phyloP scores from a whole-genome alignment of 1,140 invertebrate species.

The Rhagoletis pomonella region DNA sequence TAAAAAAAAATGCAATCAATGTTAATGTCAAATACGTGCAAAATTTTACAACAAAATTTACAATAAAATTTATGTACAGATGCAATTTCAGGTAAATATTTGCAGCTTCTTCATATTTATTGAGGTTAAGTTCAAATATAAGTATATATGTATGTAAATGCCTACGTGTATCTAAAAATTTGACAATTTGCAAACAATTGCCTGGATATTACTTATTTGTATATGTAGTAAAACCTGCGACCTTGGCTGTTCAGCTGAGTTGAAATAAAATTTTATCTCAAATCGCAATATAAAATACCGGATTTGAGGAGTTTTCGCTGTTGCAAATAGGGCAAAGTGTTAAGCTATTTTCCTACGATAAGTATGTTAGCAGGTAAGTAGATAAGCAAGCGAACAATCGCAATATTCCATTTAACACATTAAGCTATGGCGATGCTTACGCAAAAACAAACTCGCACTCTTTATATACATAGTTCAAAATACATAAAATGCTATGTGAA shows the following conservation, averaged over 20 bases:
- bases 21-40: constrained; percentile 12
- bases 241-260: neutral
- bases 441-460: constrained; percentile 20
- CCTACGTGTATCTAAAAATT: neutral
- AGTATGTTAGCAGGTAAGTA: neutral
- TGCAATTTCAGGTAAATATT: constrained; percentile 7
- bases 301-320: neutral
- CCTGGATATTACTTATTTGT: neutral
- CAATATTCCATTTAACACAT: neutral
- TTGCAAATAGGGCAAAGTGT: constrained; percentile 15
- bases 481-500: neutral
- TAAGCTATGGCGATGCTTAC: neutral
- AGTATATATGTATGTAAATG: neutral
- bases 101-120: no score
- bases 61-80: neutral
- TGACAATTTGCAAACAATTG: neutral
- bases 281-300: neutral
- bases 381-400: neutral
- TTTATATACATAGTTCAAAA: neutral
- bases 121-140: neutral
- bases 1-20: neutral
- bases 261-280: constrained; percentile 6
- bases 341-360: neutral
- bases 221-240: neutral
- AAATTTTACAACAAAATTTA: neutral